Evolutionary conservation across 2,888 invertebrate species (phyloP), one percentile per base, ranked within the genome.

Genomic region (Cryptocephalus primarius): DNA sequence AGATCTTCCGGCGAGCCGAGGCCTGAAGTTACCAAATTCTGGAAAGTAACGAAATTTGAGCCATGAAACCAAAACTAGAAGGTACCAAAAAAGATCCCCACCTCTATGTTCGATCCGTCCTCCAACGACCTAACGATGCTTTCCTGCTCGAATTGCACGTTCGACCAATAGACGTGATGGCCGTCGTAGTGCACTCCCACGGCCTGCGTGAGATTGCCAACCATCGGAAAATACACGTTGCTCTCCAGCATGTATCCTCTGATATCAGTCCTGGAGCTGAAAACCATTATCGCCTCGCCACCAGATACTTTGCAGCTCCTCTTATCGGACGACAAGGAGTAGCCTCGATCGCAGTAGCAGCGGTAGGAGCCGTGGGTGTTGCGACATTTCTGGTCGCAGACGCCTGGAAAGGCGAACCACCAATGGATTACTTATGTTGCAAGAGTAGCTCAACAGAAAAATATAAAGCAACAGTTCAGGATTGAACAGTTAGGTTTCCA

Each of bases 161-260:
- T 83, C 4, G 87, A 83, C 89, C 89, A 91, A 63, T 86, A 90
- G 32, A 88, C 66, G 53, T 79, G 72, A 2, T 72, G 70, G 0
- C 83, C 83, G 60, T 90, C 86, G 55, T 75, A 81, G 0, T 82
- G 73, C 0, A 91, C 80, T 1, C 85, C 87, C 8, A 80, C 77
- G 1, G 76, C 78, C 51, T 79, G 77, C 38, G 74, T 74, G 31
- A 79, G 63, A 51, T 77, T 72, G 33, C 61, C 66, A 1, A 75
- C 74, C 1, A 82, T 63, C 45, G 70, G 43, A 64, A 72, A 63
- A 66, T 76, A 71, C 1, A 74, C 55, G 39, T 75, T 68, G 0
- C 79, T 75, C 36, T 74, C 69, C 9, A 88, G 60, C 54, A 78
- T 78, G 8, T 81, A 67, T 0, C 79, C 83, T 53, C 80, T 74